Evolutionary conservation across 1,140 invertebrate genomes (phyloP).

Genomic region (Acromyrmex echinatior): DNA sequence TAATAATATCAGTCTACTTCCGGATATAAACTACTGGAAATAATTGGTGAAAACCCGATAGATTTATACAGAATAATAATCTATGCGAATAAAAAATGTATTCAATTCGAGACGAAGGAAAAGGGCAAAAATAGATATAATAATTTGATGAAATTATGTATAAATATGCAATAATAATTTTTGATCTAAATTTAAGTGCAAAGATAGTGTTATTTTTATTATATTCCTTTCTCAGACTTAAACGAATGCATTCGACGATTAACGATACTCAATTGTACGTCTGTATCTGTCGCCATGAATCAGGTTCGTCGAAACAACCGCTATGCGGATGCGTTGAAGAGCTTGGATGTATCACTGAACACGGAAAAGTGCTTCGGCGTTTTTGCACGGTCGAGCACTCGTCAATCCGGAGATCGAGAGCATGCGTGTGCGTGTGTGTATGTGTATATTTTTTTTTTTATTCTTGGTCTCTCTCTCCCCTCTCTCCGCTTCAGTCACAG

Average conservation of each 20-base stretch:
- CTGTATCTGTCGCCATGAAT: constrained; percentile 23
- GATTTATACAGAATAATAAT: background rate
- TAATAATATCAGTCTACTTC: constrained; percentile 66
- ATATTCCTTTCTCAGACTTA: background rate
- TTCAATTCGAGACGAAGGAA: background rate
- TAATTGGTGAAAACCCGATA: background rate
- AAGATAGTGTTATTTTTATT: background rate
- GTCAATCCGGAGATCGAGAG: constrained; percentile 79
- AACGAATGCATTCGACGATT: background rate
- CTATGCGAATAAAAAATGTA: background rate
- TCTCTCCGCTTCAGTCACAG: constrained; percentile 55
- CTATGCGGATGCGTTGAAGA: constrained; percentile 37
- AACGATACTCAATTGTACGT: constrained; percentile 7
- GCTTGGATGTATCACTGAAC: constrained; percentile 38
- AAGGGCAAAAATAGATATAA: background rate
- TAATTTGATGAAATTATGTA: background rate
- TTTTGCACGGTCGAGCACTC: constrained; percentile 76
- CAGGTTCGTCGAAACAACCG: constrained; percentile 37
- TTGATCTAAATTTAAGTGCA: background rate
- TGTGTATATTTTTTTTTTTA: constrained; percentile 70
- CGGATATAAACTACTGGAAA: background rate
- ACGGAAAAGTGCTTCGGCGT: constrained; percentile 74
- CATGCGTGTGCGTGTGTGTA: background rate
- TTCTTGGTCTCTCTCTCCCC: constrained; percentile 33
- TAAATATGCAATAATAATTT: background rate